Evolutionary conservation across 2,888 invertebrate genomes (phyloP).

Genomic region (Drosophila setosimentum): DNA sequence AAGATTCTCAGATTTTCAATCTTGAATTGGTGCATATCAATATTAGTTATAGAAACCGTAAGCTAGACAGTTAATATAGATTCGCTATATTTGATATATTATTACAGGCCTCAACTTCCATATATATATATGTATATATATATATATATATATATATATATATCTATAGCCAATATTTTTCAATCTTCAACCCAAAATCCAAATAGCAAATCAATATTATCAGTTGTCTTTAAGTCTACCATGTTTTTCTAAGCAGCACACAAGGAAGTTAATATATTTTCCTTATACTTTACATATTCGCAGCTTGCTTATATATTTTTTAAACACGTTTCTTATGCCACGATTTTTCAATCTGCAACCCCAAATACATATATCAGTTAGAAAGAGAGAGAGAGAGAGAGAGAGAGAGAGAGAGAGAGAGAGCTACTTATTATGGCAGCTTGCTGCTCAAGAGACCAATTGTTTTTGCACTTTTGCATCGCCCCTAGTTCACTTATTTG

Average conservation of each 20-base stretch:
- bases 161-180: not conserved
- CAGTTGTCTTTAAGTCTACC: not conserved
- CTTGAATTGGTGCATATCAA: too few species aligned
- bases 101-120: not conserved
- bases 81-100: not conserved
- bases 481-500: slow-evolving; percentile 31
- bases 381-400: not conserved
- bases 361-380: not conserved
- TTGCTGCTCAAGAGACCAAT: slow-evolving; percentile 29
- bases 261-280: not conserved
- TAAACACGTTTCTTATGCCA: not conserved
- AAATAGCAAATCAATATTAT: not conserved
- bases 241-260: too few species aligned
- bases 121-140: too few species aligned
- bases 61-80: not conserved
- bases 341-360: slow-evolving; percentile 2
- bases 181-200: not conserved
- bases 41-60: not conserved
- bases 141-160: too few species aligned
- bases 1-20: not conserved
- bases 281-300: not conserved
- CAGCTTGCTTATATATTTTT: not conserved
- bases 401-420: not conserved
- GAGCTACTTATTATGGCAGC: slow-evolving; percentile 44
- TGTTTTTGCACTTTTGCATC: slow-evolving; percentile 29